Evolutionary conservation across 2,888 invertebrate genomes (phyloP).

Genomic region (Malthinus seriepunctatus): DNA sequence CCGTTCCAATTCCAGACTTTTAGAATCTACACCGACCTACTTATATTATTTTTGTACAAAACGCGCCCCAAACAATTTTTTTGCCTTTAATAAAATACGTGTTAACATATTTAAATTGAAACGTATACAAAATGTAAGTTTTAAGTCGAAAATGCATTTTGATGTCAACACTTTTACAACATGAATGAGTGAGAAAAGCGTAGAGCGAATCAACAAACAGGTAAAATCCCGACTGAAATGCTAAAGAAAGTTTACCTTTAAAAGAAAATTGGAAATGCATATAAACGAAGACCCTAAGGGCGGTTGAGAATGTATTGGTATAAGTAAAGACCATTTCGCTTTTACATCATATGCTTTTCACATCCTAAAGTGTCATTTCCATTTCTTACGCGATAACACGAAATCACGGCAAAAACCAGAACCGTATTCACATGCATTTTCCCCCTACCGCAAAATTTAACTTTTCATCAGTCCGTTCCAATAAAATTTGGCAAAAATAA

Average conservation of each 20-base stretch:
- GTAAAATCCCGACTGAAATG: slow-evolving; percentile 27
- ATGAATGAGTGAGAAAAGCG: no score
- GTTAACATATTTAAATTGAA: no score
- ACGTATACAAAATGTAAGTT: no score
- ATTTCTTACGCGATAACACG: no score
- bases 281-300: slow-evolving; percentile 33
- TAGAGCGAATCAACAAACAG: no score
- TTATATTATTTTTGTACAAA: no score
- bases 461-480: background rate
- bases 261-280: slow-evolving; percentile 36
- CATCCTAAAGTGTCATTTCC: no score
- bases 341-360: slow-evolving; percentile 1
- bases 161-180: no score
- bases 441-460: no score
- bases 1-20: slow-evolving; percentile 31
- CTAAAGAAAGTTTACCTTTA: slow-evolving; percentile 27
- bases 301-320: slow-evolving; percentile 10
- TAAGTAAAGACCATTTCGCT: background rate
- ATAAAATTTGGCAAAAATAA: background rate
- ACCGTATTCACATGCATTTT: no score
- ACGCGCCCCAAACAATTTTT: slow-evolving; percentile 22
- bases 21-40: slow-evolving; percentile 22
- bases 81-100: background rate
- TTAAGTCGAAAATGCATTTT: no score
- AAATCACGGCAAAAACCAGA: no score